phyloP scores from a whole-genome alignment of 2,888 invertebrate genomes.

The Sicus ferrugineus region DNA sequence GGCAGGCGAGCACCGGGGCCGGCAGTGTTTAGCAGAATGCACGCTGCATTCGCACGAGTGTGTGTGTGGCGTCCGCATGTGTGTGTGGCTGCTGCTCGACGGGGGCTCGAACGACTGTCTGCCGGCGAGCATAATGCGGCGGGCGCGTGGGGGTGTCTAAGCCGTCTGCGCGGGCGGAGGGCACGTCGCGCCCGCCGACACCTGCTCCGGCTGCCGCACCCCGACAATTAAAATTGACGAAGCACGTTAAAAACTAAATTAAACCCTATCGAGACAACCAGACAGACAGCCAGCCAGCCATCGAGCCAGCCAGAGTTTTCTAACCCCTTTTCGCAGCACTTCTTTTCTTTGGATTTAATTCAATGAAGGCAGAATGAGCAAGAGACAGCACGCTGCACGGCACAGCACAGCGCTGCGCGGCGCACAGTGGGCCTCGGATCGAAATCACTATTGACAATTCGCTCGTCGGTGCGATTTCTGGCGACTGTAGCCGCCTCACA shows the following conservation, averaged over 20 bases:
- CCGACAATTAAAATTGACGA: slow-evolving; percentile 18
- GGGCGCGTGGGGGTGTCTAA: background rate
- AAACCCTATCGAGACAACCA: slow-evolving; percentile 15
- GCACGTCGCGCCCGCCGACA: background rate
- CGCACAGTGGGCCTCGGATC: background rate
- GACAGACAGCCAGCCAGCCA: slow-evolving; percentile 6
- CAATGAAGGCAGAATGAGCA: slow-evolving; percentile 10
- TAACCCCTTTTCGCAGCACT: slow-evolving; percentile 18
- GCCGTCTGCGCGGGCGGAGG: background rate
- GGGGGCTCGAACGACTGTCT: background rate
- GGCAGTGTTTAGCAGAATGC: too few species aligned
- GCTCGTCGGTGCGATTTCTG: too few species aligned
- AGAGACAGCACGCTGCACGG: background rate
- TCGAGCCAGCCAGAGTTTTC: slow-evolving; percentile 18
- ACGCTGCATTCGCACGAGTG: background rate
- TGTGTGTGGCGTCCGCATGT: background rate
- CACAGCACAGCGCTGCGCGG: background rate
- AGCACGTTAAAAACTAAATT: slow-evolving; percentile 26
- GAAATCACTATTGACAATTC: too few species aligned
- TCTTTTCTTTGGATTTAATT: slow-evolving; percentile 18
- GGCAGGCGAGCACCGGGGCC: background rate
- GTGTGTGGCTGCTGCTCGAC: background rate
- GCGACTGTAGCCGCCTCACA: too few species aligned
- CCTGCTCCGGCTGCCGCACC: background rate
- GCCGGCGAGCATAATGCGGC: background rate